Conservation (phyloP, 1,140 invertebrate genomes). For the Drosophila mauritiana region DNA sequence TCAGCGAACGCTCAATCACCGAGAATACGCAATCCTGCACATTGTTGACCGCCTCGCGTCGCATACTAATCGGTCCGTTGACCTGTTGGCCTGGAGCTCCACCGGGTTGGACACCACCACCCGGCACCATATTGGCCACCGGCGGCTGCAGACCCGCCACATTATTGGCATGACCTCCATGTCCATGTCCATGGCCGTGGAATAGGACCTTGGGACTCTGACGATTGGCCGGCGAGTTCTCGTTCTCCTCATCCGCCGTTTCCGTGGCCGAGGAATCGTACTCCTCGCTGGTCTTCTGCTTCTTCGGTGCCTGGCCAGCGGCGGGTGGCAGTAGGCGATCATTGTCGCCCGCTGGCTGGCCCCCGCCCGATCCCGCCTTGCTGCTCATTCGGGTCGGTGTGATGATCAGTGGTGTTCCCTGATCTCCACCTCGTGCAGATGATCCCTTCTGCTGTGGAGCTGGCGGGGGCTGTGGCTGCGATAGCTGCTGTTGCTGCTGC, state of each 20-base stretch:
- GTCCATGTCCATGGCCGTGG: constrained; percentile 17
- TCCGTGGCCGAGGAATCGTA: constrained; percentile 94
- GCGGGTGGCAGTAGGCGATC: constrained; percentile 79
- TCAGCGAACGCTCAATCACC: constrained; percentile 69
- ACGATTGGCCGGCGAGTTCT: constrained; percentile 86
- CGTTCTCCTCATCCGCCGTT: constrained; percentile 92
- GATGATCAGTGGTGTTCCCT: constrained; percentile 46
- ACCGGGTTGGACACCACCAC: constrained; percentile 5
- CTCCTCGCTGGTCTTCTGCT: constrained; percentile 87
- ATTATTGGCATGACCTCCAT: constrained; percentile 49
- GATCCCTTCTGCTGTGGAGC: constrained; percentile 23
- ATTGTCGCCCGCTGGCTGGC: constrained; percentile 25
- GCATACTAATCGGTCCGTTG: constrained; percentile 76
- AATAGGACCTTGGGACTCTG: constrained; percentile 84
- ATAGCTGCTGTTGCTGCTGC: constrained; percentile 30
- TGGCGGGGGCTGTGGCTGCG: constrained; percentile 47
- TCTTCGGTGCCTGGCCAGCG: constrained; percentile 81
- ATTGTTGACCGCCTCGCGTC: constrained; percentile 70
- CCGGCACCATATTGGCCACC: constrained; percentile 4
- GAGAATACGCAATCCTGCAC: constrained; percentile 78
- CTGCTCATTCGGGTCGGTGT: constrained; percentile 61
- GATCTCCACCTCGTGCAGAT: constrained; percentile 21
- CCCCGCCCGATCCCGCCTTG: constrained; percentile 20
- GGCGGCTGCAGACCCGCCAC: constrained; percentile 52
- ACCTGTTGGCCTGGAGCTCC: constrained; percentile 36